A percentile compares a stretch with the other conserved stretches of the same genome.
These are phyloP conservation scores for Ictalurus furcatus DNA, from an alignment of 2,113 vertebrate genomes.

Conservation along the genomic window DNA sequence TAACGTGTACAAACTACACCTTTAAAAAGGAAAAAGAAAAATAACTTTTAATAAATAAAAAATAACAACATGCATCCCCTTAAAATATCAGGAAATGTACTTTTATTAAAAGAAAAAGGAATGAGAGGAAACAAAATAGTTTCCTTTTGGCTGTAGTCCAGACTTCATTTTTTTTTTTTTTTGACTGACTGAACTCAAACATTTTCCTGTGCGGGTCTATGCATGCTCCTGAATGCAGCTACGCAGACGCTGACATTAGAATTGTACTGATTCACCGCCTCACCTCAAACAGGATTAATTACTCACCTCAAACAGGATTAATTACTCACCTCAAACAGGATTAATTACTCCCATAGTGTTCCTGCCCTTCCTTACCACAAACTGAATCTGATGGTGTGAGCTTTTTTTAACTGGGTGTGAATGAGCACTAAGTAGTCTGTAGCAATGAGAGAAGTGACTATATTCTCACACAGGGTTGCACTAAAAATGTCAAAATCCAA, in stretches of 20 bases:
- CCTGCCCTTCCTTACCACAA: neutral
- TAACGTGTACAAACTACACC: neutral
- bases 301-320: conserved; percentile 14
- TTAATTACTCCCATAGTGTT: conserved; percentile 5
- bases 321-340: neutral
- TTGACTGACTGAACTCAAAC: neutral
- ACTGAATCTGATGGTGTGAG: neutral
- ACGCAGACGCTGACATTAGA: neutral
- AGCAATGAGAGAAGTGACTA: neutral
- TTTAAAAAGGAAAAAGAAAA: neutral
- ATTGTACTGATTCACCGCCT: neutral
- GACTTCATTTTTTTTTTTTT: neutral
- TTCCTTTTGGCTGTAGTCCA: neutral
- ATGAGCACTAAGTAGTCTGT: neutral
- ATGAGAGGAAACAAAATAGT: neutral
- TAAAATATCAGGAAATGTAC: neutral
- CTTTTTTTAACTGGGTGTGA: neutral
- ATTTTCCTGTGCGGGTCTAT: neutral
- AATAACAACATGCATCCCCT: neutral
- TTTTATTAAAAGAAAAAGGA: neutral
- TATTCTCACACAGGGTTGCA: neutral
- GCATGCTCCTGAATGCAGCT: neutral
- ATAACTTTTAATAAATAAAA: neutral
- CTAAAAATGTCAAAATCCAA: neutral
- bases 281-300: conserved; percentile 8